Evolutionary conservation across 1,140 invertebrate genomes (phyloP), one percentile per base, ranked within the genome.

Genomic region (Hirudo medicinalis): DNA sequence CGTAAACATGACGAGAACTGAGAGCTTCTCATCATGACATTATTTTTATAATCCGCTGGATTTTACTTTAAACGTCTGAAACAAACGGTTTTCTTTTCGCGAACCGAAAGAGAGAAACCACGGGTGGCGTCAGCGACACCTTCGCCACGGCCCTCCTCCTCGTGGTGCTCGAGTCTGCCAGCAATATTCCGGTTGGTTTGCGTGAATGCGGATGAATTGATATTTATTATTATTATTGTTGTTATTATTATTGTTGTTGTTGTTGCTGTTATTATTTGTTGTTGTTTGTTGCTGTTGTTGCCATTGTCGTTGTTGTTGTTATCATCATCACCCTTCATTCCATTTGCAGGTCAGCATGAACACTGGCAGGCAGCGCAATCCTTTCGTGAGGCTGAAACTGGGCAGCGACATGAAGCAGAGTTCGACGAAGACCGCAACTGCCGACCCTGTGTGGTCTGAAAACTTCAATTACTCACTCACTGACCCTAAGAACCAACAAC

Each of bases 391-490:
- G 19, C 67, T 84, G 32, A 76, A 72, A 55, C 69, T 84, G 27
- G 79, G 79, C 40, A 77, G 79, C 57, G 75, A 77, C 25, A 80
- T 78, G 36, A 63, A 76, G 71, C 43, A 70, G 71, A 74, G 78
- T 32, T 73, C 71, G 4, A 74, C 79, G 3, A 78, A 77, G 69
- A 40, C 69, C 20, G 78, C 79, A 73, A 86, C 84, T 2, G 79
- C 76, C 36, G 82, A 86, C 74, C 86, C 86, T n/a, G 80, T 83
- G 20, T 87, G 82, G 81, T 85, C 86, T 76, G 81, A 86, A 82
- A 91, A 90, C n/a, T 94, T 94, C 78, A 89, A 90, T 0, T 94
- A 95, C 83, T 86, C 96, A 5, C 87, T 96, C 11, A 86, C 87
- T 72, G 92, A 95, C 83, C 93, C 92, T 0, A 88, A 92, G 78